A percentile compares a stretch with the other conserved stretches of the same genome.
Conservation (phyloP, 2,888 invertebrate species). For the Drosophila greeni region DNA sequence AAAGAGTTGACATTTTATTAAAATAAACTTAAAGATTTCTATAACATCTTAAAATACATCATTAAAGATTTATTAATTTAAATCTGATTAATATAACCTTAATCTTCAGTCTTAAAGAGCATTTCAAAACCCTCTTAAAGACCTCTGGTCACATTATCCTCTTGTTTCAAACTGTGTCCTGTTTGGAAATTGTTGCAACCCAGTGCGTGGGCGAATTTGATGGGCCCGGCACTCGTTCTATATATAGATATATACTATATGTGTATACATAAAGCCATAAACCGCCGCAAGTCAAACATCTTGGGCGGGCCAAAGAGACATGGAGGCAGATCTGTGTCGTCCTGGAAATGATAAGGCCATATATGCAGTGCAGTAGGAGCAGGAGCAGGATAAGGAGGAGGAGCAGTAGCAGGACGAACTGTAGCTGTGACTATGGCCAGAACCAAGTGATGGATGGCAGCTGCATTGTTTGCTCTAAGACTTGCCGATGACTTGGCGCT, state of each 20-base stretch:
- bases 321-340: constrained; percentile 55
- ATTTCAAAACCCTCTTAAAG: background rate
- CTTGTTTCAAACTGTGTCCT: constrained; percentile 23
- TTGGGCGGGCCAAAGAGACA: constrained; percentile 43
- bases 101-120: background rate
- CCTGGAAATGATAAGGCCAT: constrained; percentile 50
- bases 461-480: constrained; percentile 69
- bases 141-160: background rate
- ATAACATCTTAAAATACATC: too few species aligned
- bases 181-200: constrained; percentile 46
- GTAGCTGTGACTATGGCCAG: constrained; percentile 19
- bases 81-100: too few species aligned
- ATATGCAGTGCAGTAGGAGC: constrained; percentile 4
- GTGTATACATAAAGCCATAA: constrained; percentile 34
- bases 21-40: too few species aligned
- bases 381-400: too few species aligned
- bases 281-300: constrained; percentile 64
- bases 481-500: constrained; percentile 64
- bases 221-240: constrained; percentile 5
- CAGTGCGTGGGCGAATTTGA: constrained; percentile 30
- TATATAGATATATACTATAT: background rate
- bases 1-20: too few species aligned
- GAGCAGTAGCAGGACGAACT: constrained; percentile 4
- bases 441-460: constrained; percentile 57
- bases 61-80: too few species aligned